These are phyloP conservation scores for Hypena proboscidalis DNA, from an alignment of 2,888 invertebrate species.

Conservation along the genomic window DNA sequence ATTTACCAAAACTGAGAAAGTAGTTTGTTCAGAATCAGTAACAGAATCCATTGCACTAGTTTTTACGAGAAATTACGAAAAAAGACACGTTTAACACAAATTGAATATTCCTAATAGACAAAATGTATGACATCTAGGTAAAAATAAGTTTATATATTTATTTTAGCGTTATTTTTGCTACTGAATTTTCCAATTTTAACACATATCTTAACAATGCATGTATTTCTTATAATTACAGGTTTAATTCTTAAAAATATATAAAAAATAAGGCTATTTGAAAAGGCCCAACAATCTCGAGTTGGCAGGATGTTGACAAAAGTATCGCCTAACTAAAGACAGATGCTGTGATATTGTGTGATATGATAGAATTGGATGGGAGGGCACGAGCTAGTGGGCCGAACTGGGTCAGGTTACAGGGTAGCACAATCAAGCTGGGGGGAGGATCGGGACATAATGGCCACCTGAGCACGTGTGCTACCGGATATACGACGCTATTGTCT, in stretches of 20 bases:
- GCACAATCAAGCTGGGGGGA: slow-evolving; percentile 60
- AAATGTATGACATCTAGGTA: too few relatives aligned
- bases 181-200: not conserved
- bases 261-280: slow-evolving; percentile 32
- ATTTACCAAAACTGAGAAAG: too few relatives aligned
- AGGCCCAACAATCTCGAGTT: slow-evolving; percentile 25
- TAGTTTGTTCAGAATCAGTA: too few relatives aligned
- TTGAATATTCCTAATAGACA: too few relatives aligned
- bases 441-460: slow-evolving; percentile 76
- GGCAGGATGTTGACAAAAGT: slow-evolving; percentile 62
- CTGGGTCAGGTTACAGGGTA: slow-evolving; percentile 79
- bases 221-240: not conserved
- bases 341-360: slow-evolving; percentile 48
- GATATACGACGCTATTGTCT: slow-evolving; percentile 80
- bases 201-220: slow-evolving; percentile 1
- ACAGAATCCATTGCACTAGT: too few relatives aligned
- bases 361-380: slow-evolving; percentile 67
- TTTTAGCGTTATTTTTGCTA: not conserved
- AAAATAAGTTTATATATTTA: too few relatives aligned
- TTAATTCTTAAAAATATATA: slow-evolving; percentile 10
- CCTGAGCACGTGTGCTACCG: slow-evolving; percentile 84
- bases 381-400: slow-evolving; percentile 74
- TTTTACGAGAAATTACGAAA: too few relatives aligned
- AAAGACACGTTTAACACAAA: too few relatives aligned
- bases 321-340: slow-evolving; percentile 58